Percentiles rank a stretch among this genome's conserved stretches.
Evolutionary conservation across 2,113 vertebrate species (phyloP).

Genomic region (human (Homo sapiens)): DNA sequence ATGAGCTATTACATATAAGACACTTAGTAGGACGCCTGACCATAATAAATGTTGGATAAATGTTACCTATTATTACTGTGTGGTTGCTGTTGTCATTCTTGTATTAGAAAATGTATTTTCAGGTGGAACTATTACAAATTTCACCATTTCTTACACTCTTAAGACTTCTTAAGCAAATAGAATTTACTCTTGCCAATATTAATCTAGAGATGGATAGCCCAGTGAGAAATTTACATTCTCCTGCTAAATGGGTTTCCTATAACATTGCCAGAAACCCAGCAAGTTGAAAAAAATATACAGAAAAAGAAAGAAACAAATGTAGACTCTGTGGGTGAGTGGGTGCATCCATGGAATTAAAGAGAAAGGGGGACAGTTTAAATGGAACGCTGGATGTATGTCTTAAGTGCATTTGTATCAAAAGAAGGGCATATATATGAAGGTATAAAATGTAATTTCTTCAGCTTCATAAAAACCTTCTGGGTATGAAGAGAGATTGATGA

Average conservation of each 20-base stretch:
- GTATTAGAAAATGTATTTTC: conserved; percentile 14
- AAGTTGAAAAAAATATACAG: not conserved
- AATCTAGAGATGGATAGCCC: not conserved
- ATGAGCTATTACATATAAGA: not conserved
- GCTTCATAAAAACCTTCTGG: conserved; percentile 20
- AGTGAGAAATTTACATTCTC: not conserved
- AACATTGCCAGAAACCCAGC: not conserved
- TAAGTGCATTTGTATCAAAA: not conserved
- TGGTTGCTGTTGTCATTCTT: not conserved
- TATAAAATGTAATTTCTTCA: not conserved
- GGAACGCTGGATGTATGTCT: not conserved
- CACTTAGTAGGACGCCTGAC: not conserved
- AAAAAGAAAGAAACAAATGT: conserved; percentile 17
- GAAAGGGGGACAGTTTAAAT: not conserved
- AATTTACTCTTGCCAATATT: conserved; percentile 27
- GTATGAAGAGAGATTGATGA: not conserved
- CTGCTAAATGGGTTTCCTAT: not conserved
- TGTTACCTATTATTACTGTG: not conserved
- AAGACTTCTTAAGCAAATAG: not conserved
- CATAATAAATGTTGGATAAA: not conserved
- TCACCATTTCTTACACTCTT: not conserved
- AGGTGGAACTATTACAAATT: not conserved
- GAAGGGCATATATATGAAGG: not conserved
- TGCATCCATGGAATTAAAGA: not conserved
- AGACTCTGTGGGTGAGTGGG: not conserved